Conservation (phyloP, 1,140 invertebrate genomes). For the Polypedilum pembai region DNA sequence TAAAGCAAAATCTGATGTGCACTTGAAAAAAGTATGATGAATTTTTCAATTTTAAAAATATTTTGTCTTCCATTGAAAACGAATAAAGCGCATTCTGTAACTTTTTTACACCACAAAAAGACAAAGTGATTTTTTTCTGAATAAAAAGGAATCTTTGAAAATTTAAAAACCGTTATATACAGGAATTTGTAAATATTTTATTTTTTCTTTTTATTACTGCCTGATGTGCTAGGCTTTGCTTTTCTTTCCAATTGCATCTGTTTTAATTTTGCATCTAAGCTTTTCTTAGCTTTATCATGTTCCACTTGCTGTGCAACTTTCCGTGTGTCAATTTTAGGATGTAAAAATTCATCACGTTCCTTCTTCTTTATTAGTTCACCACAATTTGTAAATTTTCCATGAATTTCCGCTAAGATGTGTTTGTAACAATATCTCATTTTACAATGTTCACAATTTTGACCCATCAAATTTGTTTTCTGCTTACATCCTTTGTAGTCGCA, state of each 20-base stretch:
- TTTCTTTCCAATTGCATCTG: conserved; percentile 41
- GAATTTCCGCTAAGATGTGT: conserved; percentile 40
- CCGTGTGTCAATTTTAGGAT: conserved; percentile 38
- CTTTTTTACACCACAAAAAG: too few relatives aligned
- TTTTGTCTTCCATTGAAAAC: too few relatives aligned
- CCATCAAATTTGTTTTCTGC: conserved; percentile 41
- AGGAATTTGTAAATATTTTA: background rate
- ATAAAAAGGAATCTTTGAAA: too few relatives aligned
- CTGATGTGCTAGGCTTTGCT: conserved; percentile 33
- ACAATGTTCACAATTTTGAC: conserved; percentile 37
- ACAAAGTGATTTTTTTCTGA: too few relatives aligned
- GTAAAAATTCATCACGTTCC: conserved; percentile 39
- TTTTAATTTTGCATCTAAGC: conserved; percentile 38
- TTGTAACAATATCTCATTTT: conserved; percentile 41
- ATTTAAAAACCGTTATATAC: too few relatives aligned
- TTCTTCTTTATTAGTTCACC: conserved; percentile 38
- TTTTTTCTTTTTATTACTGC: background rate
- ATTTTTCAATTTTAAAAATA: too few relatives aligned
- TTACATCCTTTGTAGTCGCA: conserved; percentile 40
- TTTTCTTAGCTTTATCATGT: conserved; percentile 38
- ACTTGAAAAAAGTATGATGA: too few relatives aligned
- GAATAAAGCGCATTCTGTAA: too few relatives aligned
- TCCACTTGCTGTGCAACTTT: conserved; percentile 38
- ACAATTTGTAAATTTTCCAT: conserved; percentile 35
- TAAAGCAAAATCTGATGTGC: too few relatives aligned